These are phyloP conservation scores for Alentia gelatinosa DNA, from an alignment of 2,888 invertebrate genomes.

Conservation along the genomic window DNA sequence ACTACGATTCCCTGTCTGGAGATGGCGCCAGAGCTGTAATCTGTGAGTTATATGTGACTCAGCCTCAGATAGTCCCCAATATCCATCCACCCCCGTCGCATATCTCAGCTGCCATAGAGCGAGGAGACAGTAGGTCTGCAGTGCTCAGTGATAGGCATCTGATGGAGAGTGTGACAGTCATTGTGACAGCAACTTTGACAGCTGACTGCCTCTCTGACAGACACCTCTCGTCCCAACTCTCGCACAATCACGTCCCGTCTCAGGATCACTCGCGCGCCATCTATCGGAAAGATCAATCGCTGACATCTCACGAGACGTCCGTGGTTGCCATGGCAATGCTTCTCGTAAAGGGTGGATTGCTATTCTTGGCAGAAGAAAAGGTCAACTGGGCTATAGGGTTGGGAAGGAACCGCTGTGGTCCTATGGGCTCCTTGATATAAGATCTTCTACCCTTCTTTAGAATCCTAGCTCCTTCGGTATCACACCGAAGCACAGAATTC, in stretches of 20 bases:
- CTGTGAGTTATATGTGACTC: too few relatives aligned
- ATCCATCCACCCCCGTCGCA: neutral
- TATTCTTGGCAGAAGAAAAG: conserved; percentile 14
- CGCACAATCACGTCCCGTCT: conserved; percentile 20
- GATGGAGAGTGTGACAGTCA: neutral
- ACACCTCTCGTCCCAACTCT: neutral
- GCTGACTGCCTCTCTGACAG: neutral
- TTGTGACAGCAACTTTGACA: conserved; percentile 40
- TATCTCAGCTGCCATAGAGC: neutral
- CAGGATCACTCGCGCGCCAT: conserved; percentile 15
- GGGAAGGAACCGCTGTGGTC: neutral
- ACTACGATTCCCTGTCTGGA: too few relatives aligned
- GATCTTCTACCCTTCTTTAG: neutral
- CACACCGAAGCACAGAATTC: too few relatives aligned
- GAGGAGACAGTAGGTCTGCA: neutral
- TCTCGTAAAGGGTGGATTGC: conserved; percentile 24
- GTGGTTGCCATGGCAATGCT: conserved; percentile 13
- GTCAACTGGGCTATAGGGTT: neutral
- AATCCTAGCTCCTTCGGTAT: neutral
- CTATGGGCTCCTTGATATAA: neutral
- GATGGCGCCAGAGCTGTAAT: too few relatives aligned
- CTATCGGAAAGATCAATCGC: conserved; percentile 23
- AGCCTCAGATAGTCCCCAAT: too few relatives aligned
- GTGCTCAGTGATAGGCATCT: neutral
- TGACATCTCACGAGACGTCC: conserved; percentile 9